phyloP scores from a whole-genome alignment of 2,888 invertebrate genomes.

The Chouioia cunea region DNA sequence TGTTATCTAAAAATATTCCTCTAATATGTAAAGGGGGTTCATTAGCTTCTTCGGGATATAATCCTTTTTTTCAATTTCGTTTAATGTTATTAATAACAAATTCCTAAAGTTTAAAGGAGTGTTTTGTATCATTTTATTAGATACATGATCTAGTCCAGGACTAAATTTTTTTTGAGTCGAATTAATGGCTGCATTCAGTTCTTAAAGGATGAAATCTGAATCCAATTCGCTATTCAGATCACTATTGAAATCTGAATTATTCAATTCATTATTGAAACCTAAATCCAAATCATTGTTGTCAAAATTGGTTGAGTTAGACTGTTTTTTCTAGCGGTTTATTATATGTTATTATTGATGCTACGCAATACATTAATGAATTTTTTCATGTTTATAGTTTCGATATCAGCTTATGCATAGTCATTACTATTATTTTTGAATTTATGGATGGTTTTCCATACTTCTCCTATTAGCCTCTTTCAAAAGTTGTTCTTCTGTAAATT shows the following conservation, averaged over 20 bases:
- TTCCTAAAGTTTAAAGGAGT: not conserved
- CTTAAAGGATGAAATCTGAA: too few relatives aligned
- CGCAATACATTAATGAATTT: not conserved
- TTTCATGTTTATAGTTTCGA: not conserved
- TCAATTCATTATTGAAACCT: too few relatives aligned
- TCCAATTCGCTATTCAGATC: too few relatives aligned
- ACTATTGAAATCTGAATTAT: too few relatives aligned
- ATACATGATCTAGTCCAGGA: not conserved
- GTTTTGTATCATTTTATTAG: not conserved
- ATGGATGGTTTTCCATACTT: not conserved
- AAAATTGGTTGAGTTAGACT: too few relatives aligned
- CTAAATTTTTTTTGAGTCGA: not conserved
- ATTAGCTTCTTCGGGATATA: not conserved
- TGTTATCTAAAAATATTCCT: too few relatives aligned
- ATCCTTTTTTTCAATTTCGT: too few relatives aligned
- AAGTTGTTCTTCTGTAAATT: not conserved
- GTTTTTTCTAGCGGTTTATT: not conserved
- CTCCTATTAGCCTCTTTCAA: not conserved
- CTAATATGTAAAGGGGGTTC: too few relatives aligned
- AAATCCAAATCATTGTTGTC: too few relatives aligned
- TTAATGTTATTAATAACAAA: not conserved
- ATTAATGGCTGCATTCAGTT: not conserved
- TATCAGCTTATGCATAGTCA: not conserved
- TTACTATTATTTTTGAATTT: slow-evolving; percentile 2
- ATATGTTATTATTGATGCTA: not conserved